Percentiles rank a stretch among this genome's conserved stretches.
Conservation (phyloP, 2,888 invertebrate genomes). For the Andrena flavipes region DNA sequence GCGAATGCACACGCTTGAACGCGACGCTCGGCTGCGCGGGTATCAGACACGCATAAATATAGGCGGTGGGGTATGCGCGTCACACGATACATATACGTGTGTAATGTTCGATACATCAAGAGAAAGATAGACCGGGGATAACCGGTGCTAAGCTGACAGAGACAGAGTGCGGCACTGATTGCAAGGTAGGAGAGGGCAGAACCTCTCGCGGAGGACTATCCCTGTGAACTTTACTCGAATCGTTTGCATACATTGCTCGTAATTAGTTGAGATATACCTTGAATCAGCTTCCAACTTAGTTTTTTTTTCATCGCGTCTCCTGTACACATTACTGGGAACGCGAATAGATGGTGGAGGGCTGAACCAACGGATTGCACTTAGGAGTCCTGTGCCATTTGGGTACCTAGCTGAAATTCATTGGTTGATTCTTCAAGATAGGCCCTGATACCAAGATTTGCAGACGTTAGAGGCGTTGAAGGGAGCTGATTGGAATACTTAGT, state of each 20-base stretch:
- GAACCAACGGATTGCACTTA: not conserved
- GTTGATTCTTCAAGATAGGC: not conserved
- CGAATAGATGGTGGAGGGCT: conserved; percentile 1
- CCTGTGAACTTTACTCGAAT: conserved; percentile 50
- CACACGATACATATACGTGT: conserved; percentile 55
- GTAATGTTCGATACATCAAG: conserved; percentile 63
- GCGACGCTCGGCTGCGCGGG: conserved; percentile 27
- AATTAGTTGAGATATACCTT: conserved; percentile 55
- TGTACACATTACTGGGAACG: not conserved
- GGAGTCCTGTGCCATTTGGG: not conserved
- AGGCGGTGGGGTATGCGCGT: conserved; percentile 16
- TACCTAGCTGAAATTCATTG: not conserved
- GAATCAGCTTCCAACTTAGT: conserved; percentile 36
- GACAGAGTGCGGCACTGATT: conserved; percentile 79
- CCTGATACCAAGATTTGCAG: not conserved
- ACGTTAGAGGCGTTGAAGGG: not conserved
- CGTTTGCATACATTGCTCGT: conserved; percentile 54
- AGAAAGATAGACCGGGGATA: conserved; percentile 64
- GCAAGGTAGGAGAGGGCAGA: conserved; percentile 74
- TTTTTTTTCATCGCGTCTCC: conserved; percentile 12
- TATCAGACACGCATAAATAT: conserved; percentile 41
- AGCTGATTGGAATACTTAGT: no score
- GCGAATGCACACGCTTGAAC: conserved; percentile 23
- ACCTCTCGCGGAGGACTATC: conserved; percentile 63
- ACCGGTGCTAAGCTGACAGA: conserved; percentile 76